Evolutionary conservation across 2,113 vertebrate species (phyloP), one percentile per base, ranked within the genome.

Genomic region (Vicugna pacos): DNA sequence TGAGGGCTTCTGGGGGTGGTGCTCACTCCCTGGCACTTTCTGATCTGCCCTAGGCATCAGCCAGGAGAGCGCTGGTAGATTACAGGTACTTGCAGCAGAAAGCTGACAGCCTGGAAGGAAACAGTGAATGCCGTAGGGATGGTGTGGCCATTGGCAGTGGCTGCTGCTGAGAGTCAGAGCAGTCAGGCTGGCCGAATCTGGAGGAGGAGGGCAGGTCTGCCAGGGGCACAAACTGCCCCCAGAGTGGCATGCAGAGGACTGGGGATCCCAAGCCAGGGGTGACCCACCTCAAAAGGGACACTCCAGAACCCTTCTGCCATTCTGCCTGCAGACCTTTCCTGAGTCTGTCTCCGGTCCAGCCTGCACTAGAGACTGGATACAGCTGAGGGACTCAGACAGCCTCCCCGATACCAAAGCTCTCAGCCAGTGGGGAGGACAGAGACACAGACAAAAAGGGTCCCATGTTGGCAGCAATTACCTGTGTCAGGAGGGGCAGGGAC

Each of bases 81-180:
- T 8, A 46, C 20, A 30, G 46, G 20, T 32, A 11, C 26, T 48
- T 32, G 19, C 0, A 1, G 80, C 60, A 50, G 14, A 91, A 48
- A 83, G 62, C 30, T 9, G 8, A 38, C 26, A 19, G 52, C 52
- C 13, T 9, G 6, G 11, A 64, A 26, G 52, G 19, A 50, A 75
- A 64, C 20, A 42, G n/a, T 1, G 28, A 32, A 2, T 15, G 30
- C 67, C 0, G 2, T 8, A 30, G 38, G 46, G 58, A 16, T 0
- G 17, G 16, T 17, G 38, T 24, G 54, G 28, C 28, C 72, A 38
- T 0, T 32, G 38, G 81, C 70, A 46, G 52, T 20, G n/a, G 62
- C 42, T 54, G 56, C 19, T n/a, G 24, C 20, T 17, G 64, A 52
- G 42, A 91, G 38, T 42, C 38, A 42, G 0, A 54, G 28, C 56